A percentile compares a stretch with the other conserved stretches of the same genome.
Conservation (phyloP, 2,888 invertebrate species). For the Hermodice carunculata region DNA sequence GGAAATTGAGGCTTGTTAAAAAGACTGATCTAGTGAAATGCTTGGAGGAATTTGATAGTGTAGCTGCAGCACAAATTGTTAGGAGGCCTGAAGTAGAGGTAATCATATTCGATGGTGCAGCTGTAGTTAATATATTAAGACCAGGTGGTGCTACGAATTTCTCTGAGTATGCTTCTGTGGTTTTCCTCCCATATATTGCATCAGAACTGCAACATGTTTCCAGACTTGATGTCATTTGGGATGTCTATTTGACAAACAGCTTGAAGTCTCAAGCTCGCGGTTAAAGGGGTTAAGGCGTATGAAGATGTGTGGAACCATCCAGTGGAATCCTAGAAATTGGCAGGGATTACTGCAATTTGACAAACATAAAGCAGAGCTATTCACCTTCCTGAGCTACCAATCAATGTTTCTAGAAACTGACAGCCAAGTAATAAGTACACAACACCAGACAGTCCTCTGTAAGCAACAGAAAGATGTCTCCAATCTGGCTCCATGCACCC, state of each 20-base stretch:
- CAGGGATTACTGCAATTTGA: constrained; percentile 21
- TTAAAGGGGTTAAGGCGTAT: constrained; percentile 36
- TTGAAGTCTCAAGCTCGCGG: constrained; percentile 35
- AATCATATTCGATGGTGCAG: too few relatives aligned
- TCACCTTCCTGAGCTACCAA: constrained; percentile 18
- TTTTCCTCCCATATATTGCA: constrained; percentile 14
- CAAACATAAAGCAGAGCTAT: constrained; percentile 26
- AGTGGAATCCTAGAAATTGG: constrained; percentile 28
- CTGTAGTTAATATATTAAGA: too few relatives aligned
- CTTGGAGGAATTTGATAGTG: too few relatives aligned
- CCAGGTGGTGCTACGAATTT: too few relatives aligned
- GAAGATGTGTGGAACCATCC: constrained; percentile 13
- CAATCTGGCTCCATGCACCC: constrained; percentile 10
- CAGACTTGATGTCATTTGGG: constrained; percentile 39
- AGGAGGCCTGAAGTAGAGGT: too few relatives aligned
- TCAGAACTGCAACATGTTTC: constrained; percentile 21
- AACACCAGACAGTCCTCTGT: constrained; percentile 12
- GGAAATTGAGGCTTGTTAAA: too few relatives aligned
- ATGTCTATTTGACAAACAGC: constrained; percentile 31
- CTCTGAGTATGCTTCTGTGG: too few relatives aligned
- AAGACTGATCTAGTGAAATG: too few relatives aligned
- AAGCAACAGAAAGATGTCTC: not conserved
- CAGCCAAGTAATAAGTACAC: constrained; percentile 20
- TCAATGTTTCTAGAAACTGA: not conserved
- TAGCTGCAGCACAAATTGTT: too few relatives aligned